Base-by-base conservation (phyloP, 2,888 invertebrate genomes). In the Podotricha telesiphe region DNA sequence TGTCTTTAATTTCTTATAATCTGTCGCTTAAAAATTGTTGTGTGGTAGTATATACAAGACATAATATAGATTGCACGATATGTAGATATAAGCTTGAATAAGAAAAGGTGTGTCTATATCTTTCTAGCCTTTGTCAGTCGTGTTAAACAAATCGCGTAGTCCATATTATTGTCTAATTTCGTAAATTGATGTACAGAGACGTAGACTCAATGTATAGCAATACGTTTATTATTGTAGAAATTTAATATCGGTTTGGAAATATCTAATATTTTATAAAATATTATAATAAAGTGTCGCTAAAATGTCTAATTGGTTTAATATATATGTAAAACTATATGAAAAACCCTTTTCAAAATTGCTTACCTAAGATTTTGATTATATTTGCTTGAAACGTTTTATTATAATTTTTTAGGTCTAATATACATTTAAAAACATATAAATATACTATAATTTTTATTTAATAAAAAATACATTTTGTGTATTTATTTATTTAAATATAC, bases 181-280 rank as follows among this genome's bases (percentile, higher is more conserved):
- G 68, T 68, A 65, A 56, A 75, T 66, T 51, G 66, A 67, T 70
- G 75, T 79, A 77, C 72, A 81, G 78, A 78, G 78, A 83, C 81
- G 82, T 89, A 87, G 90, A 82, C 77, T 89, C 82, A 84, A 85
- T 90, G 86, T 89, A 87, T 89, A 88, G 88, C 84, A 85, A 86
- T 87, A 88, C 78, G 79, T 82, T 83, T 73, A 74, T 74, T 75
- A 75, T 64, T 80, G 86, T 89, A 86, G 83, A 79, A 51, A 77
- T 83, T 89, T 87, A 83, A 87, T 88, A 82, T 87, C 87, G 88
- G 86, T 86, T 90, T 87, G 86, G 85, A 74, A 84, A 79, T 51
- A 48, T 62, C 10, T 55, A 47, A 64, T 51, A 20, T 40, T 47
- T 28, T 10, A 40, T 37, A 37, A n/a, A n/a, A 42, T 42, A 42